Percentiles rank a stretch among this genome's conserved stretches.
phyloP scores from a whole-genome alignment of 2,113 vertebrate genomes.

The Suncus etruscus region DNA sequence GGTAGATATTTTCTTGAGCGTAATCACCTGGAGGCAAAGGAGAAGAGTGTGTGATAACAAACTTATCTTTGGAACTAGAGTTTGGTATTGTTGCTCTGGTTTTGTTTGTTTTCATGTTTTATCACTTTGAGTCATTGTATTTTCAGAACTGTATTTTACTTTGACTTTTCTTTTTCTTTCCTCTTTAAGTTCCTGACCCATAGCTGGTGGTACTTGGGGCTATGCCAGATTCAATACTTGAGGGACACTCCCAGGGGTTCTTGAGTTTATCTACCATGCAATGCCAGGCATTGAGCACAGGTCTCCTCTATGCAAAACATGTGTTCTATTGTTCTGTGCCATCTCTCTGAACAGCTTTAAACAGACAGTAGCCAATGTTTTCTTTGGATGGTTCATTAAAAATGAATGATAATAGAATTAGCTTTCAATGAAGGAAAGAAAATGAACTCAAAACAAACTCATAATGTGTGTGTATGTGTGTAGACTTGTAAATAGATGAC shows the following conservation, averaged over 20 bases:
- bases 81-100: neutral
- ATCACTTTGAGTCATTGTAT: neutral
- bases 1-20: neutral
- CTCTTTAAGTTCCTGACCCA: no score
- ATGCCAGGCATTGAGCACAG: no score
- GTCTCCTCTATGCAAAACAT: no score
- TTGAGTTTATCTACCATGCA: no score
- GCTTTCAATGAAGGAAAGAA: conserved; percentile 24
- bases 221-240: no score
- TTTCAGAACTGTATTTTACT: neutral
- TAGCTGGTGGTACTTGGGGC: no score
- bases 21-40: neutral
- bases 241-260: no score
- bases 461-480: neutral
- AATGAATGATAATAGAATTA: conserved; percentile 51
- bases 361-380: conserved; percentile 34
- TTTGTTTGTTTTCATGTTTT: neutral
- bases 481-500: neutral
- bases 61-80: neutral
- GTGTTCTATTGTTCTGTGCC: no score
- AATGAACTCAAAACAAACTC: conserved; percentile 40
- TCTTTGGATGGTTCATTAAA: conserved; percentile 30
- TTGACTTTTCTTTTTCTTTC: no score
- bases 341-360: neutral
- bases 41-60: neutral